These are phyloP conservation scores for Tragelaphus buxtoni DNA, from an alignment of 2,113 vertebrate species.

Conservation along the genomic window DNA sequence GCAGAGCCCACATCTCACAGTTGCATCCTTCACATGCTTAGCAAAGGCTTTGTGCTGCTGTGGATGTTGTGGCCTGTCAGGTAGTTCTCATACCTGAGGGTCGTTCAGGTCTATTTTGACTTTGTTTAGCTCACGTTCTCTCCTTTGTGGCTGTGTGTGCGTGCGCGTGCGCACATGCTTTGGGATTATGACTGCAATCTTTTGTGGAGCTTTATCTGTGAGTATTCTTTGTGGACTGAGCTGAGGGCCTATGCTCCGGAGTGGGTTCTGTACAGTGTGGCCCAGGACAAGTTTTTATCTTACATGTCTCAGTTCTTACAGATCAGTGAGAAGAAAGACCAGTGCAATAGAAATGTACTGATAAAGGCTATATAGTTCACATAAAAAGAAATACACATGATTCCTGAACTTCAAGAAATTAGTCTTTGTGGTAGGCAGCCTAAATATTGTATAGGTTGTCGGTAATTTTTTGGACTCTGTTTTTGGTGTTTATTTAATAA, in stretches of 20 bases:
- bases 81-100: neutral
- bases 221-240: neutral
- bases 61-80: neutral
- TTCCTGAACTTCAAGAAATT: neutral
- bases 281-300: neutral
- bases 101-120: neutral
- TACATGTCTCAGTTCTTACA: neutral
- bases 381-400: fast-evolving
- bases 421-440: no score
- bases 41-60: neutral
- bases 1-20: neutral
- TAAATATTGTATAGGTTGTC: neutral
- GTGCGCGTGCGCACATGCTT: neutral
- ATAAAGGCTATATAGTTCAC: neutral
- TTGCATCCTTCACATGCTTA: neutral
- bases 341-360: fast-evolving
- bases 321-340: neutral
- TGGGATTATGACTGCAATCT: neutral
- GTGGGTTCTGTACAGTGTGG: neutral
- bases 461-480: no score
- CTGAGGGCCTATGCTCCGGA: neutral
- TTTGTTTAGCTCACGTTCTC: neutral
- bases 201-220: neutral
- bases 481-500: neutral
- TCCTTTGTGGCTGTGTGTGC: neutral